phyloP scores from a whole-genome alignment of 2,797 vertebrate genomes.

The Scolopax bukidnonensis region DNA sequence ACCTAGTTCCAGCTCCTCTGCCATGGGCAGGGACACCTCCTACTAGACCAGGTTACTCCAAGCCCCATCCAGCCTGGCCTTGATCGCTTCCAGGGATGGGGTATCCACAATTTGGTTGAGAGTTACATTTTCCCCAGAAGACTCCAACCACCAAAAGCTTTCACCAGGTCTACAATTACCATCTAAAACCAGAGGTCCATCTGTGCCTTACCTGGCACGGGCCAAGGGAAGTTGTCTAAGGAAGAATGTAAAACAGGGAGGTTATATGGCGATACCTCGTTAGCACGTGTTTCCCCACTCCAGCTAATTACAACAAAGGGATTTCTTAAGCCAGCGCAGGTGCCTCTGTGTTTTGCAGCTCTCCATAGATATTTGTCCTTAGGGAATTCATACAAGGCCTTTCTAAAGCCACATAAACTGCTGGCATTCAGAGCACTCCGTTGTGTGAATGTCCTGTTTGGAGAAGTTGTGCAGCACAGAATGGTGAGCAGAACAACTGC shows the following conservation, averaged over 20 bases:
- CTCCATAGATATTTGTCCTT: background rate
- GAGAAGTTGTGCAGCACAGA: background rate
- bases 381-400: background rate
- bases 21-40: background rate
- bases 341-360: background rate
- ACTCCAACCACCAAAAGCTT: background rate
- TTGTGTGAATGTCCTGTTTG: background rate
- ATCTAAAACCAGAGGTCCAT: background rate
- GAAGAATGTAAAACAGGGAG: background rate
- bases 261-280: fast-evolving
- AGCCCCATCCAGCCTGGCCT: background rate
- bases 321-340: fast-evolving
- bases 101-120: background rate
- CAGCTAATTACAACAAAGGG: background rate
- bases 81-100: background rate
- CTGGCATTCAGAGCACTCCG: background rate
- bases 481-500: background rate
- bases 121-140: background rate
- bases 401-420: background rate
- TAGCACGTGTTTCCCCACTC: background rate
- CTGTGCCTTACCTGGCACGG: background rate
- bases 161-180: background rate
- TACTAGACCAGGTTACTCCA: background rate
- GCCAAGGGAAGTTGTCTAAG: background rate
- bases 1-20: background rate